phyloP scores from a whole-genome alignment of 2,888 invertebrate species.

The Spodoptera littoralis region DNA sequence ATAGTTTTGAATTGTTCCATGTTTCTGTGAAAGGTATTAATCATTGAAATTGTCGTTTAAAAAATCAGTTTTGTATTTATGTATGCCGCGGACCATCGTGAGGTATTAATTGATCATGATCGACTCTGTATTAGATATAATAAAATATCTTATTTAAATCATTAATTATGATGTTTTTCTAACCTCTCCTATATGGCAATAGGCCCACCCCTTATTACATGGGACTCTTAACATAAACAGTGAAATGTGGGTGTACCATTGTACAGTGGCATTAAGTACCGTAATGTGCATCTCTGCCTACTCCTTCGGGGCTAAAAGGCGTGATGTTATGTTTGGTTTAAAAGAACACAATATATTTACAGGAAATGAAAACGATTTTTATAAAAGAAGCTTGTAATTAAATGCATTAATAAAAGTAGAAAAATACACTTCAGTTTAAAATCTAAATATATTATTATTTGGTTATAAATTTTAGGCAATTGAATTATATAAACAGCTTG shows the following conservation, averaged over 20 bases:
- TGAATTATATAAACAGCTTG: no score
- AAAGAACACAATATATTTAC: background rate
- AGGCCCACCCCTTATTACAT: no score
- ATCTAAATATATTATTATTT: background rate
- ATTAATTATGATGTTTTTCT: slow-evolving; percentile 37
- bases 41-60: slow-evolving; percentile 52
- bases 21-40: slow-evolving; percentile 45
- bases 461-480: no score
- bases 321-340: no score
- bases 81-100: slow-evolving; percentile 57
- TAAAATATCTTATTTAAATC: slow-evolving; percentile 68
- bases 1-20: slow-evolving; percentile 31
- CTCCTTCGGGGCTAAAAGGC: no score
- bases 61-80: slow-evolving; percentile 63
- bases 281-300: no score
- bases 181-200: background rate
- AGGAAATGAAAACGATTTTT: background rate
- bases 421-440: slow-evolving; percentile 4
- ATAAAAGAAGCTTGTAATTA: no score
- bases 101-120: slow-evolving; percentile 66
- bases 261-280: no score
- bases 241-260: no score
- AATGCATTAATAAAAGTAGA: background rate
- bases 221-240: no score
- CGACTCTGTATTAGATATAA: slow-evolving; percentile 72